These are phyloP conservation scores for Zeus faber DNA, from an alignment of 2,113 vertebrate genomes.

Conservation along the genomic window DNA sequence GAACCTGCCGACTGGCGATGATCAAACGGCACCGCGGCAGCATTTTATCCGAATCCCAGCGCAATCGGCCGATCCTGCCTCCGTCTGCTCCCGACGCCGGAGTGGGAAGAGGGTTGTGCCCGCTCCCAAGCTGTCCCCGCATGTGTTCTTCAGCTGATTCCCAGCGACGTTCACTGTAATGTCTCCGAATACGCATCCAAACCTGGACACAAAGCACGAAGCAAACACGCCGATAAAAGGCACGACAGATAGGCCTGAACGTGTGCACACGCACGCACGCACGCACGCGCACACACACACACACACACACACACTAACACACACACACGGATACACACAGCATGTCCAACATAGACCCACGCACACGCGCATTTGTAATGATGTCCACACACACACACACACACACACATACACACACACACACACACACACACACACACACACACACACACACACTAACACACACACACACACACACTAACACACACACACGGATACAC, in stretches of 20 bases:
- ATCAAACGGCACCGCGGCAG: neutral
- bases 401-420: neutral
- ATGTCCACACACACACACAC: neutral
- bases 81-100: neutral
- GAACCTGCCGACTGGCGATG: neutral
- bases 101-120: neutral
- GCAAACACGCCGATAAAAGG: neutral
- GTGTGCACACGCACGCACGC: constrained; percentile 7
- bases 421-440: neutral
- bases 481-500: neutral
- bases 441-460: neutral
- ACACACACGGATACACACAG: neutral
- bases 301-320: too few relatives aligned
- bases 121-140: neutral
- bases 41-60: constrained; percentile 3
- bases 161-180: constrained; percentile 6
- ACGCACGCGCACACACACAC: neutral
- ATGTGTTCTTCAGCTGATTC: constrained; percentile 27
- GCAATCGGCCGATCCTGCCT: constrained; percentile 5
- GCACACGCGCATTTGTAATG: too few relatives aligned
- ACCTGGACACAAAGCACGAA: neutral
- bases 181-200: constrained; percentile 9
- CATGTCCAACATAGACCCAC: neutral
- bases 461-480: neutral
- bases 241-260: neutral